phyloP scores from a whole-genome alignment of 2,888 invertebrate genomes.

The Trissolcus brochymenae region DNA sequence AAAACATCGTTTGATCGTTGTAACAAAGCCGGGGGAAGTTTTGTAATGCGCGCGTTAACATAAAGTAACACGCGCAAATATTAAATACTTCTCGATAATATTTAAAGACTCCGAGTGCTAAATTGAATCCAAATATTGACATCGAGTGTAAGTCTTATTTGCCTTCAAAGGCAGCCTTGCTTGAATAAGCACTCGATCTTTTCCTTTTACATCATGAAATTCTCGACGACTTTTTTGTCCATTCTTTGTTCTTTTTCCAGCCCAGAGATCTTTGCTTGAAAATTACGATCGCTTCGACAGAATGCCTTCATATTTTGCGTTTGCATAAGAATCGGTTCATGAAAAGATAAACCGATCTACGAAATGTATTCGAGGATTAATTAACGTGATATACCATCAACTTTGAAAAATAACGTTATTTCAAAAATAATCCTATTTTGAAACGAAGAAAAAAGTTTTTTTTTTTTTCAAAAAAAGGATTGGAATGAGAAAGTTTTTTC shows the following conservation, averaged over 20 bases:
- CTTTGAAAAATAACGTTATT: too few species aligned
- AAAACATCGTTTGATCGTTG: too few species aligned
- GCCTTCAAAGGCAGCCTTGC: slow-evolving; percentile 20
- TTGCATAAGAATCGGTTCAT: slow-evolving; percentile 40
- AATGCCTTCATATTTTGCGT: slow-evolving; percentile 43
- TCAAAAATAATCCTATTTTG: too few species aligned
- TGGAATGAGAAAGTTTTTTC: too few species aligned
- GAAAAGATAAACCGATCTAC: slow-evolving; percentile 16
- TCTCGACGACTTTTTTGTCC: slow-evolving; percentile 13
- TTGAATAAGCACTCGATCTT: slow-evolving; percentile 33
- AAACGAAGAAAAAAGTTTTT: too few species aligned
- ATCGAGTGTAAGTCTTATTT: slow-evolving; percentile 37
- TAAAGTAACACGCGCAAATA: slow-evolving; percentile 28
- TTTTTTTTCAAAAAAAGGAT: too few species aligned
- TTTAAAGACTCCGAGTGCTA: slow-evolving; percentile 30
- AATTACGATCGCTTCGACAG: slow-evolving; percentile 42
- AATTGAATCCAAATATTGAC: slow-evolving; percentile 53
- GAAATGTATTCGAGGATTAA: not conserved
- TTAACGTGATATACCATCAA: not conserved
- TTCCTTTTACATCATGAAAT: slow-evolving; percentile 28
- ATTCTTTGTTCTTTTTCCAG: slow-evolving; percentile 8
- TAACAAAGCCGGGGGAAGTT: not conserved
- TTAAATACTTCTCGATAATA: slow-evolving; percentile 30
- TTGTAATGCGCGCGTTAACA: slow-evolving; percentile 12
- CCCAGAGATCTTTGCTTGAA: slow-evolving; percentile 33